Percentiles rank a stretch among this genome's conserved stretches.
phyloP scores from a whole-genome alignment of 2,888 invertebrate genomes.

The Agonopterix arenella region DNA sequence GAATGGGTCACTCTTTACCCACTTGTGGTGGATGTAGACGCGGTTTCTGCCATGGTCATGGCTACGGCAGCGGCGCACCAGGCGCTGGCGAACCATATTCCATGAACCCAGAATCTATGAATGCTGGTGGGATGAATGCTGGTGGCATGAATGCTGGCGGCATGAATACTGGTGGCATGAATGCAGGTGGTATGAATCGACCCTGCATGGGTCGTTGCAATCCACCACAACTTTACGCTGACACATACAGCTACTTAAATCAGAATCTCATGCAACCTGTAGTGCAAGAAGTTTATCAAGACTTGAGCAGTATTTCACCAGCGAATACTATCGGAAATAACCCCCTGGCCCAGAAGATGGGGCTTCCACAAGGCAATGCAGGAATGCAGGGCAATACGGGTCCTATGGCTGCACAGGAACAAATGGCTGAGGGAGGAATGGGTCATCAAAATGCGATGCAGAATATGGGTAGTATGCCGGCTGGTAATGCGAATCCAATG shows the following conservation, averaged over 20 bases:
- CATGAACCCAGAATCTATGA: background rate
- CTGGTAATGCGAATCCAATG: background rate
- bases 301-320: slow-evolving; percentile 50
- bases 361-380: slow-evolving; percentile 18
- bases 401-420: slow-evolving; percentile 10
- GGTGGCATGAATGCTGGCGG: background rate
- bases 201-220: slow-evolving; percentile 46
- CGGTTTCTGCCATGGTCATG: slow-evolving; percentile 28
- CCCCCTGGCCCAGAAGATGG: slow-evolving; percentile 43
- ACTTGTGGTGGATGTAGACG: slow-evolving; percentile 31
- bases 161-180: slow-evolving; percentile 1
- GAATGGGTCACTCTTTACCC: slow-evolving; percentile 21
- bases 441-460: slow-evolving; percentile 13
- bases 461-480: slow-evolving; percentile 10
- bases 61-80: background rate
- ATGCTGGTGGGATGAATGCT: background rate
- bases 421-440: slow-evolving; percentile 15
- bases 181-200: background rate
- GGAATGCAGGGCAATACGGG: slow-evolving; percentile 7
- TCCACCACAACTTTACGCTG: slow-evolving; percentile 48
- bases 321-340: slow-evolving; percentile 51
- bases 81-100: slow-evolving; percentile 1
- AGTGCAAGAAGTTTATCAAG: slow-evolving; percentile 58
- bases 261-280: slow-evolving; percentile 59
- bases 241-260: slow-evolving; percentile 56